phyloP scores from a whole-genome alignment of 1,140 invertebrate genomes.

The Musca vetustissima region DNA sequence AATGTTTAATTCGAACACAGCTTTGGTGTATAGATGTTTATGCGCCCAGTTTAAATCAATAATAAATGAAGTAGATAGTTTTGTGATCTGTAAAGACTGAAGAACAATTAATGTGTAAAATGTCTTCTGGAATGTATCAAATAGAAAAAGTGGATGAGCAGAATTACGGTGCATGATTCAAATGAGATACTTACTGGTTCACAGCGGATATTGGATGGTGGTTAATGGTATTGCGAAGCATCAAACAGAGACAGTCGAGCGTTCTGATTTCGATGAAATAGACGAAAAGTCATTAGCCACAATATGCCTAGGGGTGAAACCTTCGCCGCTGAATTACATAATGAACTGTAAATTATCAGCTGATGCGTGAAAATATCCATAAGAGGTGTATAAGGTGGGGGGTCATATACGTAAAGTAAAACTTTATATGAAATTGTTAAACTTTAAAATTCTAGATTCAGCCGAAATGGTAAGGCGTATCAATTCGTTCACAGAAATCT shows the following conservation, averaged over 20 bases:
- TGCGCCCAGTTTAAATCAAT: no score
- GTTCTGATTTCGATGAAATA: neutral
- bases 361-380: conserved; percentile 16
- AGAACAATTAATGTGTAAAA: neutral
- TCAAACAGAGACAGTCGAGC: neutral
- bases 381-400: conserved; percentile 20
- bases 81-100: no score
- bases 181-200: conserved; percentile 6
- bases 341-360: conserved; percentile 24
- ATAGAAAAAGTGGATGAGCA: conserved; percentile 25
- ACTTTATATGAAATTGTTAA: conserved; percentile 7
- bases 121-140: conserved; percentile 1
- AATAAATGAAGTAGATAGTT: no score
- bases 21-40: no score
- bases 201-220: conserved; percentile 10
- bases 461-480: neutral
- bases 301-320: conserved; percentile 22
- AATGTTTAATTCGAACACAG: no score
- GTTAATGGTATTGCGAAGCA: neutral
- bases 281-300: conserved; percentile 26
- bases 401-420: conserved; percentile 23
- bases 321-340: conserved; percentile 22
- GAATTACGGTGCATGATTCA: conserved; percentile 10
- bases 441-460: neutral
- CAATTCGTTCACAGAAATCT: conserved; percentile 8